Base-by-base conservation (phyloP, 2,113 vertebrate species). In the Brachyhypopomus gauderio region DNA sequence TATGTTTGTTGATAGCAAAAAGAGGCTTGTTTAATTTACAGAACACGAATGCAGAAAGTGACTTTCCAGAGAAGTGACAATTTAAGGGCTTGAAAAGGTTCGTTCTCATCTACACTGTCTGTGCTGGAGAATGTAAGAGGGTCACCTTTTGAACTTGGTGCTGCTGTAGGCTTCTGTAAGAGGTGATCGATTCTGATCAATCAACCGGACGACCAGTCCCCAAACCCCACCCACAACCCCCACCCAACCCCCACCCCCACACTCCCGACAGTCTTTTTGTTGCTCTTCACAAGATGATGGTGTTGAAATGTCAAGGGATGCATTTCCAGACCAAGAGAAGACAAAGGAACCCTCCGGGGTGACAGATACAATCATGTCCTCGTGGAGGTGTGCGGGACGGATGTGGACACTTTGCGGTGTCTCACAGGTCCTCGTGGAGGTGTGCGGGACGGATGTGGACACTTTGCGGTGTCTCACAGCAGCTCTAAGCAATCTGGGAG, bases 261-360 rank as follows among this genome's bases (percentile, higher is more conserved):
- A 30, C 89, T 14, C 64, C 60, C 89, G 85, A 86, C 86, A 84
- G 82, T 85, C 88, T 87, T 90, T 52, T 14, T 52, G 41, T 41
- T 41, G 45, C 45, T 78, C 89, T 86, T 92, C 91, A 92, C 88
- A 88, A 90, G 87, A 91, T 90, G 89, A 92, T 90, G n/a, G 88
- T 89, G 87, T 88, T 89, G 87, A 92, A 92, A 92, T 92, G 91
- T 92, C 90, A 90, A 83, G 85, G 88, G 88, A 91, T 87, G 89
- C 79, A 91, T 92, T 91, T 90, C 86, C 88, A 90, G 85, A 87
- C 81, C 78, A 41, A 25, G 38, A 72, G 73, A 87, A 89, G 88
- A 91, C 85, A 85, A 83, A 86, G 88, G 72, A 84, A 87, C 9
- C 45, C 88, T 87, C 86, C 74, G 80, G 58, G 80, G 78, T 88